Evolutionary conservation across 2,113 vertebrate genomes (phyloP).

Genomic region (Oceanodroma tethys): DNA sequence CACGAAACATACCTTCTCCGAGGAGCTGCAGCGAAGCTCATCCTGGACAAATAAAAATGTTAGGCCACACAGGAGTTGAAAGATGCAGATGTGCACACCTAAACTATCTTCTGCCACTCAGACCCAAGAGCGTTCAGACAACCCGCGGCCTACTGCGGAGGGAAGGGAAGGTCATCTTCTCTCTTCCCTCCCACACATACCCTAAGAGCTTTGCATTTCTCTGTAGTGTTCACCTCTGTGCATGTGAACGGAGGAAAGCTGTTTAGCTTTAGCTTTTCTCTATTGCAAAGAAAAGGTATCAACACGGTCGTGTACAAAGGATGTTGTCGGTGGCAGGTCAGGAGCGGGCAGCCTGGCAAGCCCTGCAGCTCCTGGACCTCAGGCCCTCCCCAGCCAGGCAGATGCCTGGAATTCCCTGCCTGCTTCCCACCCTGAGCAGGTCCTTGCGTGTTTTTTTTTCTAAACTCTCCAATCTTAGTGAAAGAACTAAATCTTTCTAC

Average conservation of each 20-base stretch:
- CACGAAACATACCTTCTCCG: not conserved
- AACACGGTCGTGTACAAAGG: not conserved
- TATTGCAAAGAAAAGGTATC: not conserved
- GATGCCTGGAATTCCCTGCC: not conserved
- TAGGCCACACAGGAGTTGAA: not conserved
- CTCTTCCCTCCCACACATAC: not conserved
- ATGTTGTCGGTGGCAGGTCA: not conserved
- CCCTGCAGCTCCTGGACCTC: not conserved
- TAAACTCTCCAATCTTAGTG: not conserved
- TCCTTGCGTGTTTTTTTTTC: not conserved
- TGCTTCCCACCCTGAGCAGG: not conserved
- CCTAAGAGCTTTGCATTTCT: not conserved
- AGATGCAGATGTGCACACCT: not conserved
- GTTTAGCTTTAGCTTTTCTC: not conserved
- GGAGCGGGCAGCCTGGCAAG: not conserved
- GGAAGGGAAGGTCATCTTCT: not conserved
- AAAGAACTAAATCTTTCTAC: not conserved
- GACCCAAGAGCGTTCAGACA: not conserved
- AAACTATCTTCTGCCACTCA: not conserved
- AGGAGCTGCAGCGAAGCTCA: slow-evolving; percentile 7
- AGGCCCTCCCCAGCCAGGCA: not conserved
- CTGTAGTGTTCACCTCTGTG: not conserved
- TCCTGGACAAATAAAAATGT: slow-evolving; percentile 22
- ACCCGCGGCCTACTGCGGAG: fast-evolving
- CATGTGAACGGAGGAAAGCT: not conserved